Conservation (phyloP, 2,888 invertebrate species). For the Entomobrya multifasciata region DNA sequence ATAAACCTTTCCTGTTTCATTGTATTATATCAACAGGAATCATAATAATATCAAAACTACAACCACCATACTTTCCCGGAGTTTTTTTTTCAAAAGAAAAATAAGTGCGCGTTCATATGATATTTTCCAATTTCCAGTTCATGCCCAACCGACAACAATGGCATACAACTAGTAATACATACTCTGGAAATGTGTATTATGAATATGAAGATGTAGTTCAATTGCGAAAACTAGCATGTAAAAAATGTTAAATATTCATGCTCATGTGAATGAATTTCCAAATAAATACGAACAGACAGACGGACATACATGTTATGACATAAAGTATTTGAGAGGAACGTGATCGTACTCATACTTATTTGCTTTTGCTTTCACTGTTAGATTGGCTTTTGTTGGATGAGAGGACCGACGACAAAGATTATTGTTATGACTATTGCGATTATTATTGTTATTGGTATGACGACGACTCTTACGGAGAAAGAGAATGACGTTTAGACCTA, state of each 20-base stretch:
- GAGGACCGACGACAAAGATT: slow-evolving; percentile 16
- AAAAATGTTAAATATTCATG: not conserved
- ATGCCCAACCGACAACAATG: slow-evolving; percentile 14
- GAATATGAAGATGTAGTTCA: not conserved
- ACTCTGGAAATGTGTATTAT: not conserved
- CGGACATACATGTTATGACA: not conserved
- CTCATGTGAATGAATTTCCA: not conserved
- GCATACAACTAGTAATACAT: not conserved
- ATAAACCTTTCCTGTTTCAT: not conserved
- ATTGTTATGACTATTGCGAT: slow-evolving; percentile 20
- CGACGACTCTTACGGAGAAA: not conserved
- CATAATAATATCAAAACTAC: slow-evolving; percentile 6
- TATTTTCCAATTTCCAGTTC: slow-evolving; percentile 22
- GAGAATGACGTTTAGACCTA: slow-evolving; percentile 18
- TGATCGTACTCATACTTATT: no score
- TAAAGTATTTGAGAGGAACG: not conserved
- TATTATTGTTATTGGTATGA: slow-evolving; percentile 16
- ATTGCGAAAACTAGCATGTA: not conserved
- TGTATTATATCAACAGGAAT: slow-evolving; percentile 4
- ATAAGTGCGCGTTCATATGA: not conserved
- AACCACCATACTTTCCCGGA: not conserved
- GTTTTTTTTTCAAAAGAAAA: not conserved
- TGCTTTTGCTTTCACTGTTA: not conserved
- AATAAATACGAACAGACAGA: not conserved
- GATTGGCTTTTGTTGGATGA: not conserved